Evolutionary conservation across 2,888 invertebrate species (phyloP), one percentile per base, ranked within the genome.

Genomic region (Tenthredo livida): DNA sequence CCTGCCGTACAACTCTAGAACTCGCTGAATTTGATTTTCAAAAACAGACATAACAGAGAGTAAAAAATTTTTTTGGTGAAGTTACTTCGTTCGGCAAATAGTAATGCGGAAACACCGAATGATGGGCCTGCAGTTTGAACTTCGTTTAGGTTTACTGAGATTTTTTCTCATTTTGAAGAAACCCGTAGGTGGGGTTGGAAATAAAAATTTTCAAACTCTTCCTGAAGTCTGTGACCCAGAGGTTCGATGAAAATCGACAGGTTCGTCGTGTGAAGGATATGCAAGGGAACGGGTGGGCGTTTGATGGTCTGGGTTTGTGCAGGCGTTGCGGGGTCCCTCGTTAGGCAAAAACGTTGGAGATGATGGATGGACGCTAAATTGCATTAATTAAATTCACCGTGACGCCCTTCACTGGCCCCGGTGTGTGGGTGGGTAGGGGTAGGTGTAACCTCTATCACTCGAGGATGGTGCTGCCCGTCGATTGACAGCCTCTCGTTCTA

Each of bases 301-400:
- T 61, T 80, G 80, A 80, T 61, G 40, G 37, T 61, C 80, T 29
- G 61, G 33, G 78, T n/a, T 33, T 43, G 72, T 47, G 77, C 17
- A 37, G 78, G 78, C 58, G 80, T 40, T 12, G 61, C 61, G 61
- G 15, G 21, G 89, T 77, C 89, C 90, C 92, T 92, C 91, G 92
- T 92, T 92, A 92, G 88, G 91, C 91, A 92, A 92, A 92, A 92
- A 92, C 91, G 91, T 90, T 90, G 90, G 90, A 91, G 92, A 92
- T 92, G 92, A 92, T 92, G 92, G 93, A 92, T 93, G 93, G 92
- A 91, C 91, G 91, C 91, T 92, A 92, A 92, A 92, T 92, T 92
- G 92, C 92, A 92, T 92, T 92, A 92, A 92, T 92, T 92, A 92
- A 92, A 92, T 92, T 90, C 91, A 92, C 89, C 92, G 92, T 92